Conservation (phyloP, 2,888 invertebrate genomes). For the Drosophila subsilvestris region DNA sequence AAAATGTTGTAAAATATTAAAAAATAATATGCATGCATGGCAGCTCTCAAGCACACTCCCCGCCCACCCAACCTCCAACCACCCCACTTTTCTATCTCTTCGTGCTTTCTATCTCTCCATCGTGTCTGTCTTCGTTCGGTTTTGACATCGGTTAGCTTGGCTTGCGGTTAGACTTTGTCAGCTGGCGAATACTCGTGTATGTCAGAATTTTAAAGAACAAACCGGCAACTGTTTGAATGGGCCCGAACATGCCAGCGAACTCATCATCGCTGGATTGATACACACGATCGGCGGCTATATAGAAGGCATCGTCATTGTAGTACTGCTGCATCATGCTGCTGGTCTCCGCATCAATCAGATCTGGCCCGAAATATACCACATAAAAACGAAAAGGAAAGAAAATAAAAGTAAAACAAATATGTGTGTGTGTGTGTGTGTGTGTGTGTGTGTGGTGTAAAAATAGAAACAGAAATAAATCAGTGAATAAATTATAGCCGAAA, state of each 20-base stretch:
- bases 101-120: neutral
- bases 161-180: slow-evolving; percentile 10
- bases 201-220: slow-evolving; percentile 52
- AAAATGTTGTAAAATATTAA: slow-evolving; percentile 64
- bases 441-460: slow-evolving; percentile 13
- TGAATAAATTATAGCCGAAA: slow-evolving; percentile 14
- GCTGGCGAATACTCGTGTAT: neutral
- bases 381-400: slow-evolving; percentile 25
- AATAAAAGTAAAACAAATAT: slow-evolving; percentile 10
- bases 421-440: neutral
- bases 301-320: slow-evolving; percentile 83
- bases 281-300: slow-evolving; percentile 83
- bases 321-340: slow-evolving; percentile 82
- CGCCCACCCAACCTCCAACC: slow-evolving; percentile 8
- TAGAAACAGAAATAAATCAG: slow-evolving; percentile 4
- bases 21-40: slow-evolving; percentile 66
- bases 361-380: slow-evolving; percentile 50
- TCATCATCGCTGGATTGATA: slow-evolving; percentile 83
- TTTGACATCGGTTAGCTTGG: neutral
- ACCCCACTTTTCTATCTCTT: neutral
- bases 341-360: slow-evolving; percentile 81
- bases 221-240: slow-evolving; percentile 83
- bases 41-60: slow-evolving; percentile 31
- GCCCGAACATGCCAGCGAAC: slow-evolving; percentile 83
- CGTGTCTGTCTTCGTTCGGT: neutral